These are phyloP conservation scores for Samia ricini DNA, from an alignment of 1,140 invertebrate genomes.

Conservation along the genomic window DNA sequence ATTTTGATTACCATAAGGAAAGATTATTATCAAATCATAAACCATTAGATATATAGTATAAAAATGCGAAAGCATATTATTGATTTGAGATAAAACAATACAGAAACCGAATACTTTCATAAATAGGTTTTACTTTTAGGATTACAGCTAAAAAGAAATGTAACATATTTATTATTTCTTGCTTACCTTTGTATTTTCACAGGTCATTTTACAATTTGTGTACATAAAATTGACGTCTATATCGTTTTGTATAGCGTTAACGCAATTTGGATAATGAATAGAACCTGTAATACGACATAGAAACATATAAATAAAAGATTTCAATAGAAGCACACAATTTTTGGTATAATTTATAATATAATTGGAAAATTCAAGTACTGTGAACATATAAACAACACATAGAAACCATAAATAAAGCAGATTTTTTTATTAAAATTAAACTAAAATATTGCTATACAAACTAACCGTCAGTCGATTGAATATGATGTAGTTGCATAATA, in stretches of 20 bases:
- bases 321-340: background rate
- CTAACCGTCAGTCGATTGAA: conserved; percentile 41
- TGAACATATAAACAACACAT: background rate
- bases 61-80: no score
- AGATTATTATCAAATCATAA: no score
- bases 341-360: background rate
- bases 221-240: conserved; percentile 69
- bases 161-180: conserved; percentile 11
- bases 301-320: background rate
- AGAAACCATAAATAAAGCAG: no score
- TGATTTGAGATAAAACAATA: no score
- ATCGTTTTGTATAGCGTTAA: conserved; percentile 40
- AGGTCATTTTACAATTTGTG: conserved; percentile 75
- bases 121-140: no score
- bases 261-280: conserved; percentile 69
- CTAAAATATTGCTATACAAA: background rate
- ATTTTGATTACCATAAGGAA: no score
- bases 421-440: background rate
- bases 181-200: conserved; percentile 69
- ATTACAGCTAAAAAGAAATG: conserved; percentile 9
- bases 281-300: conserved; percentile 46
- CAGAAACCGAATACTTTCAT: no score
- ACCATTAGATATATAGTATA: no score
- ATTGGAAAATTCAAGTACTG: background rate
- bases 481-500: conserved; percentile 54